Base-by-base conservation (phyloP, 1,140 invertebrate genomes). In the Bombus impatiens region DNA sequence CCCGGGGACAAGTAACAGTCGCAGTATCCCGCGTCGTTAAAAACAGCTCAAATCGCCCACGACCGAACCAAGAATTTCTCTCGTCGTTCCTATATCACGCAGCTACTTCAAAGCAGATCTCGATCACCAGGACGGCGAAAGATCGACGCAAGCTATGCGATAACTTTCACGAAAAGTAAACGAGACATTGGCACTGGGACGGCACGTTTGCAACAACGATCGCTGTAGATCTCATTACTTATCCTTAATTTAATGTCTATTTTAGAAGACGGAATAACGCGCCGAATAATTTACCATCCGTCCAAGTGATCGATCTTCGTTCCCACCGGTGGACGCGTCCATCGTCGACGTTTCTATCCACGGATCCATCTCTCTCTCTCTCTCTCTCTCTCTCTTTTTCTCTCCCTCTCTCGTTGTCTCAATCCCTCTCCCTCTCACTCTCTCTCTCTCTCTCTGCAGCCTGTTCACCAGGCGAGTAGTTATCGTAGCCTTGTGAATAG, bases 121-220 rank as follows among this genome's bases (percentile, higher is more conserved):
- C 77, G 83, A 80, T 59, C 68, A 47, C 32, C 67, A 2, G 40
- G 53, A 13, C 83, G 68, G 28, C 68, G 68, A n/a, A 8, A 22
- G 59, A 83, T 77, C 81, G 81, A 35, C 81, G 81, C 81, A 77
- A 72, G 42, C 67, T 85, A 85, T 80, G 77, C 68, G 47, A 32
- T 84, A 85, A 85, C 83, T 80, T 85, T 85, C 78, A 80, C 78
- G 68, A 85, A 78, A 80, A 80, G 83, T 85, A 85, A 85, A 85
- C 68, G 83, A 85, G 68, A 80, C 53, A 62, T 85, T 85, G 83
- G 78, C 83, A 85, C 78, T 85, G 77, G 83, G 83, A 85, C 83
- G 83, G 83, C 83, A 85, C 83, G 78, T 80, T 85, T 70, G 83
- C 78, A 85, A 85, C 68, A 78, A 68, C 74, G 44, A 82, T 84